Conservation (phyloP, 2,113 vertebrate genomes). For the Fukomys damarensis region DNA sequence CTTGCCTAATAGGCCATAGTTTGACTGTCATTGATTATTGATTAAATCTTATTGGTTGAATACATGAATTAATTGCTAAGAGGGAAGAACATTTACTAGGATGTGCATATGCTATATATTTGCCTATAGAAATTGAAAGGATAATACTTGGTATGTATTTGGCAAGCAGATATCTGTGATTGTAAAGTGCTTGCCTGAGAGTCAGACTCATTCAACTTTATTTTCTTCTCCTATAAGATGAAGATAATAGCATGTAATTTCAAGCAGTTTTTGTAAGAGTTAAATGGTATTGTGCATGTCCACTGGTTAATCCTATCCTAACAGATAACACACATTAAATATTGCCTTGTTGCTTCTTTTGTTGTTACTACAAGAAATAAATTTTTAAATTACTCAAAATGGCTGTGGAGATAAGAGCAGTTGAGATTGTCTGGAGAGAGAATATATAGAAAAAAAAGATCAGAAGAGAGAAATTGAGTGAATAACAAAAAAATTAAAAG, state of each 20-base stretch:
- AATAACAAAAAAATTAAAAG: background rate
- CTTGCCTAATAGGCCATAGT: background rate
- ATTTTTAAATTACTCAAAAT: slow-evolving; percentile 21
- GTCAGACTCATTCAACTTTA: background rate
- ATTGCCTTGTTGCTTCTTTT: background rate
- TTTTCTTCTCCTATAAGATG: background rate
- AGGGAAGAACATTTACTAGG: background rate
- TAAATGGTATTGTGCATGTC: background rate
- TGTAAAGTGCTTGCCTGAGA: background rate
- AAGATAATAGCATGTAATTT: background rate
- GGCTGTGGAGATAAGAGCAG: background rate
- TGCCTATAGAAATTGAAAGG: background rate
- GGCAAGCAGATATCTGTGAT: background rate
- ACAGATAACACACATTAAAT: background rate
- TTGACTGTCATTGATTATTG: background rate
- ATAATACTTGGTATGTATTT: background rate
- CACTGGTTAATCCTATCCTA: background rate
- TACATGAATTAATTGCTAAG: background rate
- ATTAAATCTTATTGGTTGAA: background rate
- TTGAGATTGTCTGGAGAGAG: background rate
- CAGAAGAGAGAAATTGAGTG: background rate
- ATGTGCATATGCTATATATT: background rate
- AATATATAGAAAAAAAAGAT: background rate
- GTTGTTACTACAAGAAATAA: background rate
- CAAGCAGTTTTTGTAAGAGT: background rate